Evolutionary conservation across 2,888 invertebrate species (phyloP).

Genomic region (Auanema freiburgensis): DNA sequence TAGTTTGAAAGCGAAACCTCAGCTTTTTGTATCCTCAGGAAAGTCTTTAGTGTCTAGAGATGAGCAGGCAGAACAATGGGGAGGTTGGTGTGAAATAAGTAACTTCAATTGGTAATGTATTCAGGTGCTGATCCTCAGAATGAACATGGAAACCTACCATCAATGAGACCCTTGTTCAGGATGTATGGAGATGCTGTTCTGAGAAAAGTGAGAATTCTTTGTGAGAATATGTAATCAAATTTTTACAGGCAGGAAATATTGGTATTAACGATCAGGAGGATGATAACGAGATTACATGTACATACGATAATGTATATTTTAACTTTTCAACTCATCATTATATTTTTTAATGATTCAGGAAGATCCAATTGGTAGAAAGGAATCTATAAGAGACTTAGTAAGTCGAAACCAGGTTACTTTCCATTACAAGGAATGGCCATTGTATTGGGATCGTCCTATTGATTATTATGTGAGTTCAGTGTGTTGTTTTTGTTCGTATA

Average conservation of each 20-base stretch:
- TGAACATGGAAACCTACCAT: slow-evolving; percentile 4
- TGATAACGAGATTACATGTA: too few species aligned
- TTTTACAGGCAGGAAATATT: too few species aligned
- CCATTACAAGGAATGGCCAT: slow-evolving; percentile 28
- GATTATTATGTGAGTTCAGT: slow-evolving; percentile 30
- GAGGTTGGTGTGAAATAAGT: neutral
- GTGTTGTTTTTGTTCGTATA: neutral
- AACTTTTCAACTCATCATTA: too few species aligned
- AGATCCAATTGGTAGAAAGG: too few species aligned
- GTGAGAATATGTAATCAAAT: too few species aligned
- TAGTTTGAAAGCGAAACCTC: slow-evolving; percentile 6
- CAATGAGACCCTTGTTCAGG: slow-evolving; percentile 13
- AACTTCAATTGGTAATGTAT: neutral
- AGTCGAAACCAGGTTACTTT: neutral
- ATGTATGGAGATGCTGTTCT: slow-evolving; percentile 18
- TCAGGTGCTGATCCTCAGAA: too few species aligned
- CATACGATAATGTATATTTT: too few species aligned
- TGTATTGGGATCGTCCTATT: slow-evolving; percentile 30
- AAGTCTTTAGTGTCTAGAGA: neutral
- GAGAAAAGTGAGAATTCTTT: slow-evolving; percentile 8
- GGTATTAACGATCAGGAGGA: too few species aligned
- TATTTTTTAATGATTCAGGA: too few species aligned
- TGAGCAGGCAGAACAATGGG: neutral
- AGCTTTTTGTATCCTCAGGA: slow-evolving; percentile 14
- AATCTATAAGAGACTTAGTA: too few species aligned